phyloP scores from a whole-genome alignment of 2,113 vertebrate genomes.

The Anguilla rostrata region DNA sequence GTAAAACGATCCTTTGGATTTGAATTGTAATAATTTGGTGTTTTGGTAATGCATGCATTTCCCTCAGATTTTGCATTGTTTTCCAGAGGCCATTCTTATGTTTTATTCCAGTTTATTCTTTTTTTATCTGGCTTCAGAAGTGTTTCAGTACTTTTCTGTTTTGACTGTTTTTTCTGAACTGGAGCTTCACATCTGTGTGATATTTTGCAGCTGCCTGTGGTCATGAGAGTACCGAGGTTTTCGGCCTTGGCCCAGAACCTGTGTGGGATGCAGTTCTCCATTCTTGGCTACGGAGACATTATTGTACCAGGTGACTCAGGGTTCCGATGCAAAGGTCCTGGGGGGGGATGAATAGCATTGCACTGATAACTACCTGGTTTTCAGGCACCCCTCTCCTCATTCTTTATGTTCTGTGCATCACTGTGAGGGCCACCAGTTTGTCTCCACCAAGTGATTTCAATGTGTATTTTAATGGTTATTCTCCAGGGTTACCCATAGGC shows the following conservation, averaged over 20 bases:
- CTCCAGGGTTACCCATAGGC: no score
- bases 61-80: neutral
- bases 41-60: neutral
- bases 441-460: no score
- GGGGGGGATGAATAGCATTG: neutral
- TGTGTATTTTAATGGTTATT: no score
- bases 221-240: slow-evolving; percentile 92
- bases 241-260: slow-evolving; percentile 67
- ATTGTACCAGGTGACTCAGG: slow-evolving; percentile 85
- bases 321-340: neutral
- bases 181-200: slow-evolving; percentile 17
- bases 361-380: neutral
- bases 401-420: neutral
- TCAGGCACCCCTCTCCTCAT: neutral
- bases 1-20: neutral
- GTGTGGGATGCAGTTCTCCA: slow-evolving; percentile 85
- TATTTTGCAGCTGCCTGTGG: slow-evolving; percentile 84
- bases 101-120: neutral
- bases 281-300: slow-evolving; percentile 94
- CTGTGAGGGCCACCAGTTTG: no score
- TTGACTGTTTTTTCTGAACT: neutral
- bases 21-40: neutral
- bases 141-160: neutral
- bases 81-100: neutral
- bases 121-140: neutral